phyloP scores from a whole-genome alignment of 2,888 invertebrate species.

The Machimus rusticus region DNA sequence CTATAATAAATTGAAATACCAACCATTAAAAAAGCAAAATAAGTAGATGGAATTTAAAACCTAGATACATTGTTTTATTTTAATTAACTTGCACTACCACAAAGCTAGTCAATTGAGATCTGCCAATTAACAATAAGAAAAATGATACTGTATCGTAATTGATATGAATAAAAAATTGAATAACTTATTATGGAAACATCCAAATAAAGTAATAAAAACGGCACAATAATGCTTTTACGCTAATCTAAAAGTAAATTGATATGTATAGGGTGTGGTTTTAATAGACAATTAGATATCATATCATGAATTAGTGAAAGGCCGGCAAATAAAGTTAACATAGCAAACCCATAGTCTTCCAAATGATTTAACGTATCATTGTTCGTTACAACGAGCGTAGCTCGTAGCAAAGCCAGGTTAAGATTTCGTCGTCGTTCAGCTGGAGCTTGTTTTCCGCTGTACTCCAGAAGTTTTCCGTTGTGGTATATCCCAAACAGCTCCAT shows the following conservation, averaged over 20 bases:
- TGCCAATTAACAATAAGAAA: not conserved
- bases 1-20: no score
- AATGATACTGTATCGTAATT: not conserved
- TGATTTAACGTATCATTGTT: constrained; percentile 69
- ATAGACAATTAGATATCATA: not conserved
- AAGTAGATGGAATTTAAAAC: no score
- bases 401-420: constrained; percentile 64
- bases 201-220: not conserved
- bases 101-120: no score
- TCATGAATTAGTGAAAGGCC: not conserved
- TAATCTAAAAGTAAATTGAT: not conserved
- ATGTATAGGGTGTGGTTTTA: not conserved
- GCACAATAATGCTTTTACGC: not conserved
- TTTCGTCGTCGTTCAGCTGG: constrained; percentile 61
- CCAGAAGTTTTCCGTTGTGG: constrained; percentile 43
- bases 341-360: constrained; percentile 68
- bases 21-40: no score
- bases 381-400: constrained; percentile 69
- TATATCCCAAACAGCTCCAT: constrained; percentile 49
- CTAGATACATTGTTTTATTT: no score
- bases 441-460: constrained; percentile 38
- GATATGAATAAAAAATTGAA: not conserved
- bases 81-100: no score
- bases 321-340: not conserved
- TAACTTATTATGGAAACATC: not conserved